phyloP scores from a whole-genome alignment of 2,888 invertebrate genomes.

The Poecilobothrus nobilitatus region DNA sequence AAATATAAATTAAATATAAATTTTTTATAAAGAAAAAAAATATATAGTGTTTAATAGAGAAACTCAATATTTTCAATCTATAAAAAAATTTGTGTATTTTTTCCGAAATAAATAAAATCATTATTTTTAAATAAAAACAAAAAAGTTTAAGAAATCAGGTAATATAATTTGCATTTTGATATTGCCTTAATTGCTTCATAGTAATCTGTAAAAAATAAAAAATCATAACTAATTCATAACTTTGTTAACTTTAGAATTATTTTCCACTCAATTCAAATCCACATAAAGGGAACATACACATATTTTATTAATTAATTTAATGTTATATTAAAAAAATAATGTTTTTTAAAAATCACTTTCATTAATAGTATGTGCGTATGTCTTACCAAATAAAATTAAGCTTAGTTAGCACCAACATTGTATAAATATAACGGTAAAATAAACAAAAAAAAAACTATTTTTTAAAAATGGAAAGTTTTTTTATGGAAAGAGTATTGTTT shows the following conservation, averaged over 20 bases:
- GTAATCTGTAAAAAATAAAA: constrained; percentile 7
- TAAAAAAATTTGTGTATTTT: background rate
- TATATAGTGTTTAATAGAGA: too few species aligned
- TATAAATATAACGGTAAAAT: background rate
- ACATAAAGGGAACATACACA: background rate
- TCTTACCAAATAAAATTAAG: background rate
- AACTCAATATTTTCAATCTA: too few species aligned
- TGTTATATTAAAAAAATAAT: background rate
- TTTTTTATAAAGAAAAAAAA: too few species aligned
- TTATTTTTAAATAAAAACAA: background rate
- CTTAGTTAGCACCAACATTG: background rate
- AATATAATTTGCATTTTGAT: background rate
- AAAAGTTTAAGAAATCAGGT: background rate
- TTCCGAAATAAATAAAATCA: background rate
- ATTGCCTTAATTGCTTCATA: background rate
- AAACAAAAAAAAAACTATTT: background rate
- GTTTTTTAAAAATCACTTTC: background rate
- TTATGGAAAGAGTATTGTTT: background rate
- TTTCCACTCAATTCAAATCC: background rate
- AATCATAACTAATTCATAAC: background rate
- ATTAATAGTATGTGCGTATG: background rate
- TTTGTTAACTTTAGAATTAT: background rate
- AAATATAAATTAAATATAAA: too few species aligned
- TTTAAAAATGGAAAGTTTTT: background rate
- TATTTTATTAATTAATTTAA: background rate